phyloP scores from a whole-genome alignment of 2,797 vertebrate genomes.

The Sarcoramphus papa region DNA sequence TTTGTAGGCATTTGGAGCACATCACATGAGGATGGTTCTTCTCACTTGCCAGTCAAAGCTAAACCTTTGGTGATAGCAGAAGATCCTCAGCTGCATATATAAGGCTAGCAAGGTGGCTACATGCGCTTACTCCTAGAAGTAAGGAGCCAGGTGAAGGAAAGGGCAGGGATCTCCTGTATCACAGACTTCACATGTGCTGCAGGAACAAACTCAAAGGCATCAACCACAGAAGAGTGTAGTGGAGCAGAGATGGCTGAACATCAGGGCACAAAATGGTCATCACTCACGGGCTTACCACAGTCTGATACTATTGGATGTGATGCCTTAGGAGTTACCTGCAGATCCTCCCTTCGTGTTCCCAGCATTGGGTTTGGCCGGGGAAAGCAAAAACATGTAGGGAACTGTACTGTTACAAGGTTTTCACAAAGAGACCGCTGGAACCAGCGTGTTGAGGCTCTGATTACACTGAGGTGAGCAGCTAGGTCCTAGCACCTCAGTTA shows the following conservation, averaged over 20 bases:
- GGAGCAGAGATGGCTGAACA: background rate
- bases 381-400: background rate
- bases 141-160: background rate
- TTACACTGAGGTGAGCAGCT: fast-evolving
- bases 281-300: background rate
- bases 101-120: background rate
- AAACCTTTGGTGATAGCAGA: background rate
- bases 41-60: background rate
- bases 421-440: background rate
- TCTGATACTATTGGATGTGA: background rate
- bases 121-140: background rate
- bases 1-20: background rate
- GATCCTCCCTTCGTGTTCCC: background rate
- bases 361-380: background rate
- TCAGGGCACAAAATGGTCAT: background rate
- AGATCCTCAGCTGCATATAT: background rate
- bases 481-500: background rate
- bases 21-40: background rate
- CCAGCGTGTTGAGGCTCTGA: background rate
- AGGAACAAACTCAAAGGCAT: background rate
- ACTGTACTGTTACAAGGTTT: background rate
- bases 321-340: background rate
- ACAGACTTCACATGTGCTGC: background rate
- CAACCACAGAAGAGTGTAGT: background rate
- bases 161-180: background rate